Evolutionary conservation across 2,113 vertebrate genomes (phyloP).

Genomic region (Formicarius rufipectus): DNA sequence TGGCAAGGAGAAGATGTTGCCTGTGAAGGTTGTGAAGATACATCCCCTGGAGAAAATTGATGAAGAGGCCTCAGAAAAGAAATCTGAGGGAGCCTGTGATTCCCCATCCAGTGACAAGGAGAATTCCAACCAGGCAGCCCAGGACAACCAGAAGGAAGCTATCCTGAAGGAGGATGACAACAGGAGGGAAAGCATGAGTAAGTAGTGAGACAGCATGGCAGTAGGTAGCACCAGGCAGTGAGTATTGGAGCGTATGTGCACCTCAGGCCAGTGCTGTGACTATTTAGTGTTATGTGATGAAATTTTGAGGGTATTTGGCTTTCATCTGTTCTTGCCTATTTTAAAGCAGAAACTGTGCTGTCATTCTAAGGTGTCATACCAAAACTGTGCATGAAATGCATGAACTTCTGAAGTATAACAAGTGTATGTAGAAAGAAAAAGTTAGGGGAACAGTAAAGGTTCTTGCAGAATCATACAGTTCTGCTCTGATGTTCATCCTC

Average conservation of each 20-base stretch:
- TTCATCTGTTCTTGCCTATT: not conserved
- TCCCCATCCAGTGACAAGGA: conserved; percentile 99
- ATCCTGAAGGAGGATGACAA: conserved; percentile 84
- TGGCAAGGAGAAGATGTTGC: conserved; percentile 89
- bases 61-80: conserved; percentile 85
- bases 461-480: not conserved
- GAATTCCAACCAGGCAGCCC: conserved; percentile 84
- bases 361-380: not conserved
- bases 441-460: not conserved
- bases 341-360: not conserved
- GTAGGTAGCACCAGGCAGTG: not conserved
- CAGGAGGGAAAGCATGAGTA: conserved; percentile 87
- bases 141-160: conserved; percentile 88
- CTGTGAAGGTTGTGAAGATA: conserved; percentile 87
- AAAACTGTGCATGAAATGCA: not conserved
- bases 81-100: conserved; percentile 90
- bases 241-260: not conserved
- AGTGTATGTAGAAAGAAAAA: not conserved
- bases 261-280: not conserved
- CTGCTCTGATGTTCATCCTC: not conserved
- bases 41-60: conserved; percentile 87
- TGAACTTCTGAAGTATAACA: not conserved
- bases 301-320: not conserved
- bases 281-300: not conserved
- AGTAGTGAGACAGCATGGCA: conserved; percentile 55